Percentiles rank a stretch among this genome's conserved stretches.
These are phyloP conservation scores for Stomatorhinus ivindoensis DNA, from an alignment of 2,113 vertebrate species.

Conservation along the genomic window DNA sequence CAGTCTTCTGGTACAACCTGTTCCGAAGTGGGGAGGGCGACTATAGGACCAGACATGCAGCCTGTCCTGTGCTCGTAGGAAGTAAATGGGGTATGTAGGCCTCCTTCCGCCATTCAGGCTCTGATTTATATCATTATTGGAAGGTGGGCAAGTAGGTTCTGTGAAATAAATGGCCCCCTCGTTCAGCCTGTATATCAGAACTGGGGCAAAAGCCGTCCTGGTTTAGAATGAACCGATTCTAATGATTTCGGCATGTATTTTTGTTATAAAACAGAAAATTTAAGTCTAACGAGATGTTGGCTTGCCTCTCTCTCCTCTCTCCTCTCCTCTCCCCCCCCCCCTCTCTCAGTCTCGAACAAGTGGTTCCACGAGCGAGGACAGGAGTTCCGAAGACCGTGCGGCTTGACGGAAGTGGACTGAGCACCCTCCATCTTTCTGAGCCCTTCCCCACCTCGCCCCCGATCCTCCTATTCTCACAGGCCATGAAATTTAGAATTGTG, in stretches of 20 bases:
- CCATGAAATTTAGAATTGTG: background rate
- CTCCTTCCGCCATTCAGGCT: background rate
- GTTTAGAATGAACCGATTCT: background rate
- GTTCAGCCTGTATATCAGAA: background rate
- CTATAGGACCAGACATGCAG: conserved; percentile 89
- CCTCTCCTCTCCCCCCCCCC: conserved; percentile 13
- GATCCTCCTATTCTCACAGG: background rate
- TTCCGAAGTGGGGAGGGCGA: conserved; percentile 89
- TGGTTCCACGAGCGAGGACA: conserved; percentile 97
- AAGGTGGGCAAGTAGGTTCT: background rate
- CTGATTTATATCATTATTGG: background rate
- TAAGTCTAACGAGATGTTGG: background rate
- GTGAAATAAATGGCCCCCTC: background rate
- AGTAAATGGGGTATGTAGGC: conserved; percentile 84
- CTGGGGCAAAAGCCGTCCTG: background rate
- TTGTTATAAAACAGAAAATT: background rate
- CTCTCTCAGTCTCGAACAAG: conserved; percentile 87
- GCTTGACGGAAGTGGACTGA: conserved; percentile 88
- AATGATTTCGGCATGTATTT: background rate
- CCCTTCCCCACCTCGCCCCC: background rate
- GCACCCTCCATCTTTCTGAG: background rate
- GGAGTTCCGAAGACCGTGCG: conserved; percentile 90
- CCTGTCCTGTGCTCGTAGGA: conserved; percentile 91
- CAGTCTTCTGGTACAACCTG: conserved; percentile 97
- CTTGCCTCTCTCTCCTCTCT: background rate